Conservation (phyloP, 2,888 invertebrate genomes). For the Arctia plantaginis region DNA sequence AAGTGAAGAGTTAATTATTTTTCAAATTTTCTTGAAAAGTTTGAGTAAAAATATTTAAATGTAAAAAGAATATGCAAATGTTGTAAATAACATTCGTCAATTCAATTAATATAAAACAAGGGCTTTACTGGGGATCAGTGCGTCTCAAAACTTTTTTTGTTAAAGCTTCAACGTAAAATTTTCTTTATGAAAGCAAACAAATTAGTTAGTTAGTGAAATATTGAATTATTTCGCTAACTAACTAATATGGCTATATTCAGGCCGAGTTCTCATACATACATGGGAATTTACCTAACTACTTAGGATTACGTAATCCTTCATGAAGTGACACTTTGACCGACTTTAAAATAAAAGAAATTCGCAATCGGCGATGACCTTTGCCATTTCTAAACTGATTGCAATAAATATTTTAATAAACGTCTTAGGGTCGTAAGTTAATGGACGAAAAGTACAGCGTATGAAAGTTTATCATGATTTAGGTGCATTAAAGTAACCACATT, state of each 20-base stretch:
- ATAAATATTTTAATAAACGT: background rate
- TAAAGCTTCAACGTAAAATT: background rate
- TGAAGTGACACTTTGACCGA: background rate
- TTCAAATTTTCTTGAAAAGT: background rate
- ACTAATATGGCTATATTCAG: too few relatives aligned
- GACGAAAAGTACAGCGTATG: background rate
- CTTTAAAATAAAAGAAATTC: too few relatives aligned
- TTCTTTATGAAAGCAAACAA: background rate
- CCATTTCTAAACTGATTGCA: background rate
- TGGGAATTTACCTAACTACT: too few relatives aligned
- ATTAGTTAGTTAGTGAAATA: too few relatives aligned
- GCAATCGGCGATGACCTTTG: background rate
- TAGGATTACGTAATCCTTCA: background rate
- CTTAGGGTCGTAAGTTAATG: background rate
- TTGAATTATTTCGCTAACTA: too few relatives aligned
- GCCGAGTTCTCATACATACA: background rate
- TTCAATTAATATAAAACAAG: background rate
- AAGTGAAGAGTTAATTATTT: background rate
- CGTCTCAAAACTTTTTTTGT: background rate
- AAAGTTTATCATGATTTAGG: background rate
- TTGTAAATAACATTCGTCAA: background rate
- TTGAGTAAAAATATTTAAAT: background rate
- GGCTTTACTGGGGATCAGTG: background rate
- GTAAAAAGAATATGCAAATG: conserved; percentile 4
- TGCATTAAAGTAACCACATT: background rate